These are phyloP conservation scores for Zaprionus ghesquierei DNA, from an alignment of 1,140 invertebrate species.

Conservation along the genomic window DNA sequence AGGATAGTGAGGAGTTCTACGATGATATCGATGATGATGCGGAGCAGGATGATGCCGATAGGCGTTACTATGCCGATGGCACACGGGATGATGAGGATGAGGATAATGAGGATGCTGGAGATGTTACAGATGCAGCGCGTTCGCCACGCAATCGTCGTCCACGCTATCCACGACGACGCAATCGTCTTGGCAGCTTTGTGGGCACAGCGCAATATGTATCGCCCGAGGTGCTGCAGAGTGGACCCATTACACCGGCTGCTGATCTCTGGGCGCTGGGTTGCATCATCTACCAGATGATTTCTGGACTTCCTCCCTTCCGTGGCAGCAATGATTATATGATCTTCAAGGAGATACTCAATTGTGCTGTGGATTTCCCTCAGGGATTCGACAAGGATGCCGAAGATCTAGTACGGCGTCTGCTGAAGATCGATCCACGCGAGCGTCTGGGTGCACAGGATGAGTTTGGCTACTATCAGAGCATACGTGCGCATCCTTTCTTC, in stretches of 20 bases:
- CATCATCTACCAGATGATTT: slow-evolving; percentile 98
- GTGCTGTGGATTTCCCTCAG: slow-evolving; percentile 96
- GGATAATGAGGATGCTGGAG: slow-evolving; percentile 7
- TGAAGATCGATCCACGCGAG: slow-evolving; percentile 91
- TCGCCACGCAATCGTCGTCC: slow-evolving; percentile 21
- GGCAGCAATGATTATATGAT: slow-evolving; percentile 97
- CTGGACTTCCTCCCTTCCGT: slow-evolving; percentile 95
- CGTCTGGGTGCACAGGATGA: slow-evolving; percentile 93
- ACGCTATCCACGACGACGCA: background rate
- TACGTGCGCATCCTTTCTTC: slow-evolving; percentile 94
- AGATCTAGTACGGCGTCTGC: slow-evolving; percentile 93
- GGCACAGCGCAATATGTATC: slow-evolving; percentile 99
- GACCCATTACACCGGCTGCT: slow-evolving; percentile 90
- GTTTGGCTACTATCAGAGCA: slow-evolving; percentile 89
- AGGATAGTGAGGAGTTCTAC: slow-evolving; percentile 59
- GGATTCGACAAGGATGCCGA: slow-evolving; percentile 92
- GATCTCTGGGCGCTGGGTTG: slow-evolving; percentile 99
- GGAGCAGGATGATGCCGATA: slow-evolving; percentile 12
- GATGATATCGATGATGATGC: slow-evolving; percentile 62
- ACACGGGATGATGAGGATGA: slow-evolving; percentile 11
- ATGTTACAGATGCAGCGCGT: background rate
- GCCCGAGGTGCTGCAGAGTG: slow-evolving; percentile 95
- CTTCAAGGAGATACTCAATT: slow-evolving; percentile 96
- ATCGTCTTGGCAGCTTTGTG: slow-evolving; percentile 92
- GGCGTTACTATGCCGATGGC: slow-evolving; percentile 31